A percentile compares a stretch with the other conserved stretches of the same genome.
phyloP scores from a whole-genome alignment of 35 echinoderm and acorn worm genomes.

The Lytechinus variegatus region DNA sequence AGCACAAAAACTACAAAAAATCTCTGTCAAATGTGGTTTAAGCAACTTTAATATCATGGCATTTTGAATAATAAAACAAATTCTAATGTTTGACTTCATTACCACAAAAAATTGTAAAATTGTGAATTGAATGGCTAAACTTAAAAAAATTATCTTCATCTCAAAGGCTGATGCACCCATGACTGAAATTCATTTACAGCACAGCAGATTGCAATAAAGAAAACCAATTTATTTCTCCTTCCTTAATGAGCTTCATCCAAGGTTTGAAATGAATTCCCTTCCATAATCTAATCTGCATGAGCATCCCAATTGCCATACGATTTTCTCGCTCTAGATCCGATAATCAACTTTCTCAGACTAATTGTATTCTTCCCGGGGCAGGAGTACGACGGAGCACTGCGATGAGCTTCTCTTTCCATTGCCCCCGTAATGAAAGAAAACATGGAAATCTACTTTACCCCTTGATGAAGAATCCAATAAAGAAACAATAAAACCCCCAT shows the following conservation, averaged over 20 bases:
- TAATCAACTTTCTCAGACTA: conserved; percentile 31
- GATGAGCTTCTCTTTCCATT: background rate
- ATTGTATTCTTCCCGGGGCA: background rate
- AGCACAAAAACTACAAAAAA: too few species aligned
- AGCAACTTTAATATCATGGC: too few species aligned
- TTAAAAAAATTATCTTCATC: background rate
- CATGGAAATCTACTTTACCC: conserved; percentile 1
- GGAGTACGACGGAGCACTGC: background rate
- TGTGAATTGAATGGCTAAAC: too few species aligned
- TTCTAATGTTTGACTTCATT: too few species aligned
- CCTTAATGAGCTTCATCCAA: conserved; percentile 13
- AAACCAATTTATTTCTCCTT: conserved; percentile 23
- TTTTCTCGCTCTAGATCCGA: conserved; percentile 29
- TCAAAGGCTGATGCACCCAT: background rate
- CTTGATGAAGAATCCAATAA: background rate
- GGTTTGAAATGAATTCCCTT: conserved; percentile 26
- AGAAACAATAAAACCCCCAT: background rate
- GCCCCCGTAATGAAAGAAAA: background rate
- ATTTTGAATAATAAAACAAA: too few species aligned
- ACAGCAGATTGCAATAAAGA: background rate
- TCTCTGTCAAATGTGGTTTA: too few species aligned
- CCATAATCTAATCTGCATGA: conserved; percentile 41
- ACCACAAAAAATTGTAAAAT: too few species aligned
- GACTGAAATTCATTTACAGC: conserved; percentile 2
- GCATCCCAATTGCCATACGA: background rate